Evolutionary conservation across 2,888 invertebrate genomes (phyloP).

Genomic region (Lithophane socia): DNA sequence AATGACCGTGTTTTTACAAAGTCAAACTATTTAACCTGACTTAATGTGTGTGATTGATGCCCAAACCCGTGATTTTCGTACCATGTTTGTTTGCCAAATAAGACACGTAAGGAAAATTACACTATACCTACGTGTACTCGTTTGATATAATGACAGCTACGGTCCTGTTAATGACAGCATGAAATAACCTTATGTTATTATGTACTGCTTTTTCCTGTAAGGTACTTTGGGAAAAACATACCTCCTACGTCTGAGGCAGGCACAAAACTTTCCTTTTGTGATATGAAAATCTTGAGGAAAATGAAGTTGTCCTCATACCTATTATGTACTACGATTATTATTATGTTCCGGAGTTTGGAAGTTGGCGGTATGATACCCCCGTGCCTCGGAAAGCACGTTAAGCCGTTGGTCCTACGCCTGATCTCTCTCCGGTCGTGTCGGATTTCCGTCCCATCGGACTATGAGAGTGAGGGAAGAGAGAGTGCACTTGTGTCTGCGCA

Average conservation of each 20-base stretch:
- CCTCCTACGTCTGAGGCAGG: neutral
- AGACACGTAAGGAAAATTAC: neutral
- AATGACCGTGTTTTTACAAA: neutral
- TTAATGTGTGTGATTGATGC: too few species aligned
- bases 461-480: too few species aligned
- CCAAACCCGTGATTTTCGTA: neutral
- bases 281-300: conserved; percentile 40
- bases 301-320: conserved; percentile 25
- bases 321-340: too few species aligned
- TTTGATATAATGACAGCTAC: neutral
- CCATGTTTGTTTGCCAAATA: neutral
- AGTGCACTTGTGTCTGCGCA: too few species aligned
- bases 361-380: too few species aligned
- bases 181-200: conserved; percentile 11
- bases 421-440: too few species aligned
- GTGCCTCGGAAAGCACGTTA: too few species aligned
- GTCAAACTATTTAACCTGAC: too few species aligned
- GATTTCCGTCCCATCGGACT: too few species aligned
- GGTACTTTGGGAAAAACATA: conserved; percentile 19
- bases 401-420: too few species aligned
- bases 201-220: conserved; percentile 3
- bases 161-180: conserved; percentile 1
- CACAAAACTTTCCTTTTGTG: neutral
- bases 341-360: too few species aligned
- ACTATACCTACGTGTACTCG: neutral